phyloP scores from a whole-genome alignment of 2,888 invertebrate genomes.

The Pycnomerus fuliginosus region DNA sequence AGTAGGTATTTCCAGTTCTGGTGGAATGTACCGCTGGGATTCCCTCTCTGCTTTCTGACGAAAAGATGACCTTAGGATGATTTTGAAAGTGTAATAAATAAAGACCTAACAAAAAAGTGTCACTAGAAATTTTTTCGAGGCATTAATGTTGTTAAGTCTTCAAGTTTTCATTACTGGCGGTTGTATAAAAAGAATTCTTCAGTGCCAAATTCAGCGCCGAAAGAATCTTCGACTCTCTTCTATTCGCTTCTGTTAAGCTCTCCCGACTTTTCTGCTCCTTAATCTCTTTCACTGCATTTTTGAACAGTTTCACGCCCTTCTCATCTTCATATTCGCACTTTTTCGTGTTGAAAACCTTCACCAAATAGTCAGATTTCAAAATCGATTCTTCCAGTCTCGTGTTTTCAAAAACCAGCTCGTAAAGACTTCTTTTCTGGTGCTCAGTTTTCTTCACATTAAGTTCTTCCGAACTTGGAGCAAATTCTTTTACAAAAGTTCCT shows the following conservation, averaged over 20 bases:
- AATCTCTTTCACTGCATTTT: slow-evolving; percentile 12
- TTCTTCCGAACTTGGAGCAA: neutral
- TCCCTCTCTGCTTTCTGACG: too few species aligned
- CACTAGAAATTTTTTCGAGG: too few species aligned
- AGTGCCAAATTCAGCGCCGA: slow-evolving; percentile 30
- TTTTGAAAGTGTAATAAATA: too few species aligned
- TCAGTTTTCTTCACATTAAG: too few species aligned
- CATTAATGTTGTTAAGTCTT: too few species aligned
- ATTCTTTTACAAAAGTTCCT: neutral
- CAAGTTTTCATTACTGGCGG: too few species aligned
- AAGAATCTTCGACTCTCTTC: slow-evolving; percentile 26
- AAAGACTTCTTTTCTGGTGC: too few species aligned
- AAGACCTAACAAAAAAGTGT: too few species aligned
- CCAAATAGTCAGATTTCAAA: slow-evolving; percentile 38
- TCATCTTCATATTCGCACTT: neutral
- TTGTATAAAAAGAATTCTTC: slow-evolving; percentile 38
- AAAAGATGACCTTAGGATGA: too few species aligned
- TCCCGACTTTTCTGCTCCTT: neutral
- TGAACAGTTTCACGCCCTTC: slow-evolving; percentile 15
- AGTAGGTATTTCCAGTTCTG: too few species aligned
- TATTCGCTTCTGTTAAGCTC: slow-evolving; percentile 1
- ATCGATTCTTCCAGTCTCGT: slow-evolving; percentile 28
- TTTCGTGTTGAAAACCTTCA: slow-evolving; percentile 36
- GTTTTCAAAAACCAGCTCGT: slow-evolving; percentile 9
- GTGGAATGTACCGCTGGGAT: too few species aligned